A percentile compares a stretch with the other conserved stretches of the same genome.
These are phyloP conservation scores for Fragum whitleyi DNA, from an alignment of 2,888 invertebrate species.

Conservation along the genomic window DNA sequence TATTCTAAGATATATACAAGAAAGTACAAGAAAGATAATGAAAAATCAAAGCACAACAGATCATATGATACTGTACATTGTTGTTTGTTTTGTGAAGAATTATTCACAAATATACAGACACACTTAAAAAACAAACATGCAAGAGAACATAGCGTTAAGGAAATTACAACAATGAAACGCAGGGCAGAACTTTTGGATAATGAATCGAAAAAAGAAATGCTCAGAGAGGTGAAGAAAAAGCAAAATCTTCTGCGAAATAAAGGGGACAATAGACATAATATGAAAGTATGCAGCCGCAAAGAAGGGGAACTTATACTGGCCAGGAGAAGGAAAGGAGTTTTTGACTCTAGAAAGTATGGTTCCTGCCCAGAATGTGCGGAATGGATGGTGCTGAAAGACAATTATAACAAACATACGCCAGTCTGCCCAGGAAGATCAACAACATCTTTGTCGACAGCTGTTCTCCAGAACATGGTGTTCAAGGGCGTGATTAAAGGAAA, in stretches of 20 bases:
- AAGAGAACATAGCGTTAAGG: slow-evolving; percentile 8
- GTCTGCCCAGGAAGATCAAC: not conserved
- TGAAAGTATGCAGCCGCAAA: not conserved
- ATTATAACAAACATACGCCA: slow-evolving; percentile 11
- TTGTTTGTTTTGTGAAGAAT: slow-evolving; percentile 8
- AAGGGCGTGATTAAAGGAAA: slow-evolving; percentile 3
- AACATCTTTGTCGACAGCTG: not conserved
- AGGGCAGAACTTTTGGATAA: not conserved
- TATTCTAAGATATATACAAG: not conserved
- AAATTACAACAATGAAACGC: not conserved
- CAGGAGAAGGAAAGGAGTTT: slow-evolving; percentile 6
- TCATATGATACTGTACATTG: slow-evolving; percentile 18
- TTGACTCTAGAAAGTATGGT: slow-evolving; percentile 3
- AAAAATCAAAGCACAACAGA: slow-evolving; percentile 10
- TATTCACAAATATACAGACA: slow-evolving; percentile 27
- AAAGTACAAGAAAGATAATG: not conserved
- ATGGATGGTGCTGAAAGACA: slow-evolving; percentile 23
- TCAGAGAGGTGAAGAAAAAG: not conserved
- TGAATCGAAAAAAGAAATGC: not conserved
- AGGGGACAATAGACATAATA: slow-evolving; percentile 26
- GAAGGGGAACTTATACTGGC: slow-evolving; percentile 17
- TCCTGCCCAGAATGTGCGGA: slow-evolving; percentile 17
- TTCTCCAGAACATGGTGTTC: slow-evolving; percentile 15
- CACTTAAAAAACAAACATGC: slow-evolving; percentile 21
- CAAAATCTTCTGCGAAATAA: slow-evolving; percentile 15